These are phyloP conservation scores for Anneissia japonica DNA, from an alignment of 35 echinoderm and acorn worm species.

Conservation along the genomic window DNA sequence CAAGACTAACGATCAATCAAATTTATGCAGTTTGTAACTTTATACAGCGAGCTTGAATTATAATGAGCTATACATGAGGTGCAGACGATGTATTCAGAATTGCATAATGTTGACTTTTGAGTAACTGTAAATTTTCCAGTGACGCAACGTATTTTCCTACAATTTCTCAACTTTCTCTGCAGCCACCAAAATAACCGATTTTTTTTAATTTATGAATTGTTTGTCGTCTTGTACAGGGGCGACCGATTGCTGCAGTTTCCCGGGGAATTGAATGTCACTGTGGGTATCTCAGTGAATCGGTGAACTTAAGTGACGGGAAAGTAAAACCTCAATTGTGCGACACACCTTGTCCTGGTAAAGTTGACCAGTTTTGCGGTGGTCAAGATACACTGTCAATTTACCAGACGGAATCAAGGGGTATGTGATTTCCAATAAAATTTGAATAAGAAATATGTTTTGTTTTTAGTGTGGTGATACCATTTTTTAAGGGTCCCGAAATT, in stretches of 20 bases:
- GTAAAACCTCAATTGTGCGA: slow-evolving; percentile 48
- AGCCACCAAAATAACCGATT: too few relatives aligned
- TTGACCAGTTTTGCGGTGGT: slow-evolving; percentile 51
- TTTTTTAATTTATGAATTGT: too few relatives aligned
- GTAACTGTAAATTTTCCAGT: too few relatives aligned
- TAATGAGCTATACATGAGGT: not conserved
- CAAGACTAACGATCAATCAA: not conserved
- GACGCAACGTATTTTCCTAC: too few relatives aligned
- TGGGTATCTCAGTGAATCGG: slow-evolving; percentile 42
- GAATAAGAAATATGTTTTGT: too few relatives aligned
- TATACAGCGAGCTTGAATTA: not conserved
- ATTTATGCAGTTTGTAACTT: not conserved
- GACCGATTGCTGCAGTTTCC: slow-evolving; percentile 57
- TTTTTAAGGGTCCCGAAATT: too few relatives aligned
- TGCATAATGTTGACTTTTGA: too few relatives aligned
- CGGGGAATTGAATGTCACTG: slow-evolving; percentile 81
- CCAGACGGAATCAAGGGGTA: slow-evolving; percentile 62
- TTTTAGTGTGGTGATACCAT: too few relatives aligned
- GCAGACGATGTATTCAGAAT: not conserved
- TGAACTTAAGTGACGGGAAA: slow-evolving; percentile 32
- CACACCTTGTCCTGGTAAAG: slow-evolving; percentile 54
- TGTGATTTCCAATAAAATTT: not conserved
- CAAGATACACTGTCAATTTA: slow-evolving; percentile 53
- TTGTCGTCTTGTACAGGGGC: slow-evolving; percentile 36
- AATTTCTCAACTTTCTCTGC: too few relatives aligned